Conservation (phyloP, 1,140 invertebrate species). For the Tetragnatha versicolor region DNA sequence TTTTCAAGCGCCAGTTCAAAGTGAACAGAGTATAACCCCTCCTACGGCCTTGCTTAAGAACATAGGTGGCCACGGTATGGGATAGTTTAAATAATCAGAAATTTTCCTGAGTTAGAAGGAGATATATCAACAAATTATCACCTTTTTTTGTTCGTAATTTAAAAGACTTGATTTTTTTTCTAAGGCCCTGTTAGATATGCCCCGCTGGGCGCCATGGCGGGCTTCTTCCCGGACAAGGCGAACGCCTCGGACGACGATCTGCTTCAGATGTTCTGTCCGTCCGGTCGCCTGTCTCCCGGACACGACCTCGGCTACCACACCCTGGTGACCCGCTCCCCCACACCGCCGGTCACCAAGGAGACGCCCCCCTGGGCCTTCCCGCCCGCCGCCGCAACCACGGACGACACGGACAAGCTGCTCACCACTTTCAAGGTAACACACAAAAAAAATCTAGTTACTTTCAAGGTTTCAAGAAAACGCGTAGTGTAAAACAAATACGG, state of each 20-base stretch:
- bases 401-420: constrained; percentile 43
- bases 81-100: too few species aligned
- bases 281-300: constrained; percentile 66
- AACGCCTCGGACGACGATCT: constrained; percentile 24
- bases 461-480: too few species aligned
- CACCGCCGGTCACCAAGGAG: constrained; percentile 2
- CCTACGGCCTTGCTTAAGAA: too few species aligned
- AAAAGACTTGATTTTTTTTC: too few species aligned
- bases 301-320: constrained; percentile 80
- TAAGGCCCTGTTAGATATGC: constrained; percentile 14
- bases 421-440: constrained; percentile 52
- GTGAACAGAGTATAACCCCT: too few species aligned
- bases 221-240: constrained; percentile 16
- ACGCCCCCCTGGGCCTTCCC: neutral
- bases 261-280: neutral
- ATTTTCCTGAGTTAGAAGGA: too few species aligned
- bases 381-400: neutral
- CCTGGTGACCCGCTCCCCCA: constrained; percentile 68
- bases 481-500: too few species aligned
- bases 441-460: too few species aligned
- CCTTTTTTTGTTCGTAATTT: too few species aligned
- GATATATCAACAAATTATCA: too few species aligned
- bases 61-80: too few species aligned
- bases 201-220: constrained; percentile 11
- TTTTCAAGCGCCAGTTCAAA: too few species aligned